Base-by-base conservation (phyloP, 2,888 invertebrate genomes). In the Acheta domesticus region DNA sequence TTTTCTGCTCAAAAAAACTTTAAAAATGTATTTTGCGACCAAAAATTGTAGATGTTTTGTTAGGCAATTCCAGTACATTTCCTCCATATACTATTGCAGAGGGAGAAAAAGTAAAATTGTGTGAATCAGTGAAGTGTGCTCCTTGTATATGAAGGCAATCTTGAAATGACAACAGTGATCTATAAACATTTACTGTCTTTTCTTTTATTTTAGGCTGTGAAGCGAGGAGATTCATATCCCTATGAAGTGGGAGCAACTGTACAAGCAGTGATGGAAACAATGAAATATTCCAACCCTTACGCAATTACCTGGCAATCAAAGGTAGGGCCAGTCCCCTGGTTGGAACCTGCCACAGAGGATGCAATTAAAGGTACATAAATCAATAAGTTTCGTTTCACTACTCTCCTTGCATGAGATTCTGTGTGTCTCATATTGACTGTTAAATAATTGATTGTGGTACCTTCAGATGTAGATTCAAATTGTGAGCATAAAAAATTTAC, bases 301-400 rank as follows among this genome's bases (percentile, higher is more conserved):
- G 90, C 94, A 79, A 89, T 98, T 49, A 97, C 97, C 0, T 98
- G 98, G 98, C 98, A 98, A 86, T 97, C 96, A 0, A 98, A 98
- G 89, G 98, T 98, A 11, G 98, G 98, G 0, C 98, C 98, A 0
- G 85, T 96, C 82, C 94, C 96, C 0, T 98, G 98, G 98, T 87
- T 98, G 74, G 94, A 94, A 80, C 97, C 97, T 0, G 95, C 94
- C 82, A 97, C 96, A 0, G 96, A 96, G 85, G 93, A 95, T 81
- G 94, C 96, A 49, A 92, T 97, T 75, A 94, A 93, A 89, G 89
- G 90, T 89, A 83, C 82, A 49, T 11, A 74, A 79, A 74, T 11
- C 16, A 36, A 75, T 20, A 76, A n/a, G 8, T 20, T 2, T 20
- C 4, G 16, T 36, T 36, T 8, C 8, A 36, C 36, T 8, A 36